Evolutionary conservation across 1,140 invertebrate species (phyloP), one percentile per base, ranked within the genome.

Genomic region (Amyelois transitella): DNA sequence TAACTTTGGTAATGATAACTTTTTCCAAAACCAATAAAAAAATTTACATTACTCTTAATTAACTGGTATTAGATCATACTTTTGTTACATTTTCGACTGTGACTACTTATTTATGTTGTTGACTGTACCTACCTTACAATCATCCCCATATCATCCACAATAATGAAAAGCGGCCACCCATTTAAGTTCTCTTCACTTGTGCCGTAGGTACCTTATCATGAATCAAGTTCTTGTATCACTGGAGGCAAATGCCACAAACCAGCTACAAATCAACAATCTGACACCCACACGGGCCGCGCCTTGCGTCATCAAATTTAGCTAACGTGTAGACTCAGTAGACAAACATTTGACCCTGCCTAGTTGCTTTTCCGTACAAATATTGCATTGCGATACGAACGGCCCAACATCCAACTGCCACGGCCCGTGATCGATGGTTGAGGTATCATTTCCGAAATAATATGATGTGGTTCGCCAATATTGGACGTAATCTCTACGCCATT

Each of bases 221-320:
- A 38, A 38, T 14, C 12, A 38, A 4, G 32, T 38, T 38, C 17
- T 14, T 64, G 69, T 69, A 62, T 65, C 65, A 66, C 62, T 56
- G 48, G 58, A 57, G 69, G 66, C 73, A 56, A 57, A 62, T 68
- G 67, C 58, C 64, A 75, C 62, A 62, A 56, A 64, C 53, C 59
- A 57, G 44, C 45, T 66, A 67, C 77, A 80, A 80, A 78, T 76
- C 76, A 73, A 73, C 75, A 77, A 65, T 74, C 78, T 70, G 75
- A 75, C 73, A 80, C 74, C 75, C 72, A 81, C 72, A 71, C 71
- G 55, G 60, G 71, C 72, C 75, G 71, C 82, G 72, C 78, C 80
- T 72, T 79, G 72, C 75, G 78, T 81, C 78, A 86, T 83, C 82
- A 86, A 86, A 86, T 86, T 86, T 86, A 81, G 80, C 78, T 83